Evolutionary conservation across 92 coral and sea anemone genomes (phyloP), one percentile per base, ranked within the genome.

Genomic region (Palythoa heliodiscus): DNA sequence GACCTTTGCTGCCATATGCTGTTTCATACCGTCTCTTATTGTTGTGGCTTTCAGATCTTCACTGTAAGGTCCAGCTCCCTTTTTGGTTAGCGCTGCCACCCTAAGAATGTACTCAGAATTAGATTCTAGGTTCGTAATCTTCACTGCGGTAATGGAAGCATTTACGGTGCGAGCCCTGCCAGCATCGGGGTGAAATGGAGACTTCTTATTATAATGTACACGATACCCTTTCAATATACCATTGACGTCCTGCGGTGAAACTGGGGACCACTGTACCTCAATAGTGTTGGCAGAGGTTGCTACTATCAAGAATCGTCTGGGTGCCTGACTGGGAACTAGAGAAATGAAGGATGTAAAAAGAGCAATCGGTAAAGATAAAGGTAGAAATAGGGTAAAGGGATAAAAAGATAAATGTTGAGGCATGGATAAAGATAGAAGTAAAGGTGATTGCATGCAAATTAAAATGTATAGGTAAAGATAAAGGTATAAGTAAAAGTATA

Each of bases 11-110:
- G 63, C 16, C n/a, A 12, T n/a, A 43, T 43, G 7, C 50, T 43
- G 50, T 58, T n/a, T n/a, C 88, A 70, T 40, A 90, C 93, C 90
- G 24, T 87, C 82, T 71, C 83, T 83, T 70, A 71, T 29, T 10
- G 93, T 90, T 15, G 39, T 66, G 7, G 88, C 90, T 10, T 54
- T 70, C 17, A 83, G 88, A 23, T 84, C 82, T 0, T 77, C 85
- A 79, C 93, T 92, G 52, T 68, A 52, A 37, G 98, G 98, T 6
- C 98, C 98, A 38, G 78, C 25, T 16, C 98, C 98, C 68, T 90
- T 94, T 60, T 43, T 76, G 25, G 95, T 94, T 50, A 94, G 91
- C 57, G 92, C 98, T 58, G 87, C 86, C 38, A 94, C 86, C 90
- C 92, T 88, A 15, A 94, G 76, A 19, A 83, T 61, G 25, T 94